phyloP scores from a whole-genome alignment of 2,113 vertebrate species.

The Etheostoma spectabile region DNA sequence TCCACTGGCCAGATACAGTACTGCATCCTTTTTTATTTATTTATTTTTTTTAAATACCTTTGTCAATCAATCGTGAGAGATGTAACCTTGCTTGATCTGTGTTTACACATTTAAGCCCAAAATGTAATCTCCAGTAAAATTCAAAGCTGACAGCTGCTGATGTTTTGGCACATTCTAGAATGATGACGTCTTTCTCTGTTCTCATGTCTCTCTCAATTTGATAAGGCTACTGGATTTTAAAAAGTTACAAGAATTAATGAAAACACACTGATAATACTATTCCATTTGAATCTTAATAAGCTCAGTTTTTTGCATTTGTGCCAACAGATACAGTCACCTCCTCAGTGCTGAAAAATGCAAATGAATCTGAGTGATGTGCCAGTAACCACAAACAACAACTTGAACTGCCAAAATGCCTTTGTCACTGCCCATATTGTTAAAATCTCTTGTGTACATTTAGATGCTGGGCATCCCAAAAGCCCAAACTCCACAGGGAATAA shows the following conservation, averaged over 20 bases:
- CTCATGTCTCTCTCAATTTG: not conserved
- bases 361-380: conserved; percentile 31
- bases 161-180: not conserved
- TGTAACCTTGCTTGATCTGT: not conserved
- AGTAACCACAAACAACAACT: conserved; percentile 43
- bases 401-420: conserved; percentile 57
- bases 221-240: not conserved
- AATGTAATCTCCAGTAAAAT: not conserved
- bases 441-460: conserved; percentile 64
- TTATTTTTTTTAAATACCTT: not conserved
- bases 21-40: conserved; percentile 54
- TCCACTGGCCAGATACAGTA: conserved; percentile 77
- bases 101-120: not conserved
- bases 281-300: not conserved
- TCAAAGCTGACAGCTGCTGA: not conserved
- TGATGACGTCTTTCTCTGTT: not conserved
- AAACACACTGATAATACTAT: not conserved
- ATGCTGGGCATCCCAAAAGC: conserved; percentile 62
- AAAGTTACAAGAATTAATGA: not conserved
- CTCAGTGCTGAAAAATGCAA: conserved; percentile 21
- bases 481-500: conserved; percentile 69
- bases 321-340: conserved; percentile 2
- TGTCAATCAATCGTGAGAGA: conserved; percentile 35
- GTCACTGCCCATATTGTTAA: conserved; percentile 58
- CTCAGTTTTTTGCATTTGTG: not conserved